These are phyloP conservation scores for Gadus macrocephalus DNA, from an alignment of 2,113 vertebrate species.

Conservation along the genomic window DNA sequence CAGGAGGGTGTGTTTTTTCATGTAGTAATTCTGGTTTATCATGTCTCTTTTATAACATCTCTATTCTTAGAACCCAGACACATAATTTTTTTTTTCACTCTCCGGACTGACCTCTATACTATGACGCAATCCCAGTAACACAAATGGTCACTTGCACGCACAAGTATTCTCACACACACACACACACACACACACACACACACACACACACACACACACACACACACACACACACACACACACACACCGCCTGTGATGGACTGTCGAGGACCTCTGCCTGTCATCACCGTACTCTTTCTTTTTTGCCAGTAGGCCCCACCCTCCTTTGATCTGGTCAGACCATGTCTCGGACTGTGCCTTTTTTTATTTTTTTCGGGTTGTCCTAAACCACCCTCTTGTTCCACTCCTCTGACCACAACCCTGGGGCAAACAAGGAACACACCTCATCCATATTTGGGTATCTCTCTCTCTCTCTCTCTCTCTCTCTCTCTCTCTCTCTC, in stretches of 20 bases:
- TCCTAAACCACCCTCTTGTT: slow-evolving; percentile 54
- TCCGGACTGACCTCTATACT: background rate
- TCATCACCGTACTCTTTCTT: slow-evolving; percentile 40
- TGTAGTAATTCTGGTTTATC: too few relatives aligned
- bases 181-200: background rate
- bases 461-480: slow-evolving; percentile 29
- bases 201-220: slow-evolving; percentile 11
- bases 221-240: slow-evolving; percentile 1
- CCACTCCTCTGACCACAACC: slow-evolving; percentile 56
- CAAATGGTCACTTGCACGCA: background rate
- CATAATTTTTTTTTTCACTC: background rate
- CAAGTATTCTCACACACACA: background rate
- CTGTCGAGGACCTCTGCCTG: slow-evolving; percentile 28
- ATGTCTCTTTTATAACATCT: too few relatives aligned
- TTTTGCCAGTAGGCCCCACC: slow-evolving; percentile 47
- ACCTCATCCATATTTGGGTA: slow-evolving; percentile 63
- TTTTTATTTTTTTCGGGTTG: slow-evolving; percentile 58
- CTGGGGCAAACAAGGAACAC: slow-evolving; percentile 49
- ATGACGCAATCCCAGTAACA: background rate
- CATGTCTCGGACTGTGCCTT: slow-evolving; percentile 46
- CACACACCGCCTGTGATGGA: background rate
- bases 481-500: slow-evolving; percentile 8
- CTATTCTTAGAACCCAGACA: too few relatives aligned
- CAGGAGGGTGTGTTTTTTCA: too few relatives aligned
- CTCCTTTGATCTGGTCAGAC: slow-evolving; percentile 51